Evolutionary conservation across 2,888 invertebrate species (phyloP).

Genomic region (Calameuta pallipes): DNA sequence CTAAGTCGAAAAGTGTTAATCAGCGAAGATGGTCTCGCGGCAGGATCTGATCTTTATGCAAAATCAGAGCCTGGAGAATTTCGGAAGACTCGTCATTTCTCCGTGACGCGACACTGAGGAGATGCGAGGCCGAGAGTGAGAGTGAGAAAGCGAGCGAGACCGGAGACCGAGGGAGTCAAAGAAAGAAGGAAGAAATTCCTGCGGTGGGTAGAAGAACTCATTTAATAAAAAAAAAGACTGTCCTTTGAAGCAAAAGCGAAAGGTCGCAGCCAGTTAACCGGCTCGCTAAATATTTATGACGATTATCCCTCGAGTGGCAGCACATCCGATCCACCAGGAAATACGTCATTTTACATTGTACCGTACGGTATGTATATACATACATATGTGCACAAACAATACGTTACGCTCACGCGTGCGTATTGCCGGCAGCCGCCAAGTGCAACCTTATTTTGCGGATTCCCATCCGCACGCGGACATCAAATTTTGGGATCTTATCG

Average conservation of each 20-base stretch:
- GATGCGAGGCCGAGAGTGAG: background rate
- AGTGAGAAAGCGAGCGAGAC: background rate
- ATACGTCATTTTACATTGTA: too few relatives aligned
- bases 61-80: background rate
- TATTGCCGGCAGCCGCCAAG: too few relatives aligned
- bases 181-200: background rate
- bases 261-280: background rate
- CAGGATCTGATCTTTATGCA: background rate
- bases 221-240: background rate
- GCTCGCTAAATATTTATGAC: conserved; percentile 19
- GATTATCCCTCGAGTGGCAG: background rate
- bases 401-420: background rate
- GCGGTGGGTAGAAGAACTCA: background rate
- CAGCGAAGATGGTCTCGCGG: background rate
- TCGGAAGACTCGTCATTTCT: background rate
- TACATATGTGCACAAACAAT: background rate
- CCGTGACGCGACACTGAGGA: background rate
- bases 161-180: conserved; percentile 6
- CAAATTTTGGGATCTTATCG: too few relatives aligned
- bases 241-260: background rate
- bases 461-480: too few relatives aligned
- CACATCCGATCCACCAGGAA: background rate
- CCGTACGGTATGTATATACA: background rate
- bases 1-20: too few relatives aligned
- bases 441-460: too few relatives aligned